These are phyloP conservation scores for Zootermopsis nevadensis DNA, from an alignment of 2,888 invertebrate genomes.

Conservation along the genomic window DNA sequence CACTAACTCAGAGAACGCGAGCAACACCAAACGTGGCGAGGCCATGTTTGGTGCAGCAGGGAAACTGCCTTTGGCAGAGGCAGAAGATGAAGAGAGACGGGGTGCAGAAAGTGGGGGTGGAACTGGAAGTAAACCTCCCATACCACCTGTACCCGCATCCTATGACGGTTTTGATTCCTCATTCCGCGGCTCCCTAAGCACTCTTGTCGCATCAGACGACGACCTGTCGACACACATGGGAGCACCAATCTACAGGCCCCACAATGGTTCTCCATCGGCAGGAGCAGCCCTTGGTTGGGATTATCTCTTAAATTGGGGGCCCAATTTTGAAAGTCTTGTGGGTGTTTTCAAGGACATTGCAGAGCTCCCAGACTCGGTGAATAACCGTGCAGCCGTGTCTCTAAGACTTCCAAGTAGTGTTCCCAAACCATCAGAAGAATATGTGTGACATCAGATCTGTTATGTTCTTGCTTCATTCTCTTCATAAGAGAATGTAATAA, in stretches of 20 bases:
- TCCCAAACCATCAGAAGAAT: slow-evolving; percentile 90
- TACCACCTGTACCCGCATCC: slow-evolving; percentile 74
- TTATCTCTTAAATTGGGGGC: slow-evolving; percentile 94
- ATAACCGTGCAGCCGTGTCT: slow-evolving; percentile 78
- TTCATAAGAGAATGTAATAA: background rate
- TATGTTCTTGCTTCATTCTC: background rate
- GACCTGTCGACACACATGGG: slow-evolving; percentile 86
- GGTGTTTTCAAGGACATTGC: slow-evolving; percentile 98
- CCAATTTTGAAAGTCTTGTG: slow-evolving; percentile 94
- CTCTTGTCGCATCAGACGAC: slow-evolving; percentile 93
- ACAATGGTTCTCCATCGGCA: slow-evolving; percentile 80
- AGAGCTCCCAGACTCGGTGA: slow-evolving; percentile 87
- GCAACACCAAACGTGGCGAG: slow-evolving; percentile 81
- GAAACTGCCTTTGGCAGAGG: slow-evolving; percentile 64
- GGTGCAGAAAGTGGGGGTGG: slow-evolving; percentile 49
- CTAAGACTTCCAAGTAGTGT: slow-evolving; percentile 81
- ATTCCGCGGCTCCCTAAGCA: slow-evolving; percentile 92
- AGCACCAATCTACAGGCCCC: slow-evolving; percentile 81
- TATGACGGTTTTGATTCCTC: slow-evolving; percentile 95
- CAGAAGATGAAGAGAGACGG: slow-evolving; percentile 60
- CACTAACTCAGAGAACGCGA: slow-evolving; percentile 35
- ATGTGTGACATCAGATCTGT: slow-evolving; percentile 70
- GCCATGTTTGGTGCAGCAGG: slow-evolving; percentile 67
- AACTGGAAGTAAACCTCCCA: slow-evolving; percentile 68
- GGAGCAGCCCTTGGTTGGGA: slow-evolving; percentile 88